Percentiles rank a stretch among this genome's conserved stretches.
Evolutionary conservation across 2,888 invertebrate genomes (phyloP).

Genomic region (Cheilosia vernalis): DNA sequence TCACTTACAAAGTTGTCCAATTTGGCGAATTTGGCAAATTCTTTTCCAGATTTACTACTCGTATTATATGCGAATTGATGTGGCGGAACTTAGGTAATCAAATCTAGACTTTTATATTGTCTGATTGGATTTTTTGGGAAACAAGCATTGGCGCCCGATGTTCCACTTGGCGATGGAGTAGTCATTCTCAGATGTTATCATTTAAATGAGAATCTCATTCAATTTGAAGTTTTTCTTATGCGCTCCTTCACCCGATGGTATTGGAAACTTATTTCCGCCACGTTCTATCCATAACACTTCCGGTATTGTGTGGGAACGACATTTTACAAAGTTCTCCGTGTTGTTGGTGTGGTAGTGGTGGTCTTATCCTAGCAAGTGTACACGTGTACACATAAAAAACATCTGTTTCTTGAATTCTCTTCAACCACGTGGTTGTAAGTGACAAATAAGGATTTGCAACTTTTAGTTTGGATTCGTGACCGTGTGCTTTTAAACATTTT

Average conservation of each 20-base stretch:
- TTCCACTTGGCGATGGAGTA: conserved; percentile 11
- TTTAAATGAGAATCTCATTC: conserved; percentile 48
- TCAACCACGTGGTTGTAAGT: neutral
- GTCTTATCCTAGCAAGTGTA: neutral
- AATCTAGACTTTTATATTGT: conserved; percentile 1
- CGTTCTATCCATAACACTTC: conserved; percentile 60
- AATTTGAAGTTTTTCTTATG: conserved; percentile 42
- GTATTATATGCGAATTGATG: neutral
- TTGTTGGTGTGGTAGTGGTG: neutral
- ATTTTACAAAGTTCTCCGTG: conserved; percentile 9
- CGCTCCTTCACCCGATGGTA: conserved; percentile 12
- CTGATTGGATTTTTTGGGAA: neutral
- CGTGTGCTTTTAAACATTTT: neutral
- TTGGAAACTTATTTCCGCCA: conserved; percentile 56
- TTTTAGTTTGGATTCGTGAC: neutral
- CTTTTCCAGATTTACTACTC: neutral
- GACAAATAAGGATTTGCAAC: neutral
- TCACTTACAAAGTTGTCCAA: conserved; percentile 40
- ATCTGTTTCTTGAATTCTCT: neutral
- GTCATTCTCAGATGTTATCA: conserved; percentile 32
- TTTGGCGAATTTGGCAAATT: conserved; percentile 41
- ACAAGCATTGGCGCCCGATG: conserved; percentile 2
- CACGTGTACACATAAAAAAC: neutral
- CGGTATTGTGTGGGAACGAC: conserved; percentile 2
- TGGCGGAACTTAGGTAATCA: conserved; percentile 11